phyloP scores from a whole-genome alignment of 2,797 vertebrate species.

The Sebastes iracundus region DNA sequence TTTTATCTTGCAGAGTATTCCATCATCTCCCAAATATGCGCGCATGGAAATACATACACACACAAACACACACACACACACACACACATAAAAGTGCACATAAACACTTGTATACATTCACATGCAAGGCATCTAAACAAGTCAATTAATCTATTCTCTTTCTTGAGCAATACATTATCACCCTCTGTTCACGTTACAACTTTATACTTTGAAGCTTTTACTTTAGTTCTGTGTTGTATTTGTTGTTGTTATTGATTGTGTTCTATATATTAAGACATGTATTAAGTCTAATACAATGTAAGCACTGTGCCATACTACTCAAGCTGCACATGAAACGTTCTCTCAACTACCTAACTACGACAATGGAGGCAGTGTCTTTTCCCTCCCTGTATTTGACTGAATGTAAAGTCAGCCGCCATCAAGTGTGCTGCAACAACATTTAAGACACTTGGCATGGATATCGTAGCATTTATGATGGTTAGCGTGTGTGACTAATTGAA shows the following conservation, averaged over 20 bases:
- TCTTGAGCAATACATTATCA: constrained; percentile 81
- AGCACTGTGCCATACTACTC: constrained; percentile 82
- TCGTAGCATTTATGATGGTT: constrained; percentile 51
- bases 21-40: constrained; percentile 36
- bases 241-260: constrained; percentile 71
- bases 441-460: constrained; percentile 62
- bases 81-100: neutral
- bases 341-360: constrained; percentile 77
- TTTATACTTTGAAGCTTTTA: constrained; percentile 64
- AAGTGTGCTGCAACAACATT: constrained; percentile 69
- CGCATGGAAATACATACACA: constrained; percentile 21
- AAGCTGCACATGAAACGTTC: constrained; percentile 68
- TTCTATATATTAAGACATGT: constrained; percentile 76
- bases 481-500: neutral
- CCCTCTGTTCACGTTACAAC: constrained; percentile 48
- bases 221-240: constrained; percentile 71
- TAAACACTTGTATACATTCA: neutral
- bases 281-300: constrained; percentile 75
- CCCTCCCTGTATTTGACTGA: constrained; percentile 68
- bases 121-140: constrained; percentile 5
- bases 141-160: constrained; percentile 46
- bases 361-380: constrained; percentile 53
- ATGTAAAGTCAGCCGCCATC: constrained; percentile 77
- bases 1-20: constrained; percentile 54
- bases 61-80: neutral